Evolutionary conservation across 1,140 invertebrate species (phyloP).

Genomic region (Apolygus lucorum): DNA sequence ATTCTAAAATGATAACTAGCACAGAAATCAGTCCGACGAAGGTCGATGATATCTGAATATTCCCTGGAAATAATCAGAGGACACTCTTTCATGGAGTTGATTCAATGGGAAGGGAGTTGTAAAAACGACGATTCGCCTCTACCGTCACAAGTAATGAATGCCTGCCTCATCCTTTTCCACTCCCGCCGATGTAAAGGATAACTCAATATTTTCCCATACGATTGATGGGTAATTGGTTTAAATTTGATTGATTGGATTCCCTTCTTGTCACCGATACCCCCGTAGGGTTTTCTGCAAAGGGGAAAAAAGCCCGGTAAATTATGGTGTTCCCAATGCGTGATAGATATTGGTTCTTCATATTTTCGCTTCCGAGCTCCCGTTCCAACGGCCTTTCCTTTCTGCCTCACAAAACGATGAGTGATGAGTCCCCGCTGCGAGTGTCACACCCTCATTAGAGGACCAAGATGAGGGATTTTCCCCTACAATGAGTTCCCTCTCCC

Average conservation of each 20-base stretch:
- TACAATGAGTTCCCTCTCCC: background rate
- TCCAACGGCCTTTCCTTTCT: background rate
- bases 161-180: background rate
- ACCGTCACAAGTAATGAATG: background rate
- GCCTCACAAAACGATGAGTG: background rate
- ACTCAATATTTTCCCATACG: background rate
- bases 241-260: background rate
- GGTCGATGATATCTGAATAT: too few relatives aligned
- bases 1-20: too few relatives aligned
- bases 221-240: background rate
- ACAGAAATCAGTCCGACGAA: too few relatives aligned
- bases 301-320: background rate
- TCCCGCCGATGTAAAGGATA: background rate
- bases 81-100: too few relatives aligned
- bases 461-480: background rate
- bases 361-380: background rate
- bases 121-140: too few relatives aligned
- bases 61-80: too few relatives aligned
- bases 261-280: background rate
- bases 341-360: background rate
- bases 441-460: background rate
- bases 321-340: background rate
- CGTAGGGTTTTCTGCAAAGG: background rate
- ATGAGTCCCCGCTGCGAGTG: background rate
- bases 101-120: too few relatives aligned